These are phyloP conservation scores for Pangasius krempfi DNA, from an alignment of 2,797 vertebrate genomes.

Conservation along the genomic window DNA sequence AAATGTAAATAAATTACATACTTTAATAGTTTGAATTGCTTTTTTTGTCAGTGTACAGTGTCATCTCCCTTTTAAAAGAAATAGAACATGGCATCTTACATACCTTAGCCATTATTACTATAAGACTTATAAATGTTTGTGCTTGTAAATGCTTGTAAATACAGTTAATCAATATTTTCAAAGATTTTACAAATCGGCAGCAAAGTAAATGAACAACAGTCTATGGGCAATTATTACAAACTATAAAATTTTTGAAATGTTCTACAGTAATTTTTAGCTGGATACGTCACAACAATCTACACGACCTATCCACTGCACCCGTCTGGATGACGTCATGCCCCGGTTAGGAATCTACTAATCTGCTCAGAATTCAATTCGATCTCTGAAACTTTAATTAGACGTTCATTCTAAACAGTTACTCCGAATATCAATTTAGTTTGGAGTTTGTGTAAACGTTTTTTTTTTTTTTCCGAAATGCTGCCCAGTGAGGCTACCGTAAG, in stretches of 20 bases:
- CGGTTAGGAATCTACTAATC: background rate
- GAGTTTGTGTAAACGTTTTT: background rate
- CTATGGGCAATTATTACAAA: background rate
- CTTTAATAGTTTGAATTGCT: background rate
- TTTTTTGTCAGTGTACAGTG: background rate
- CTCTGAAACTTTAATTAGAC: background rate
- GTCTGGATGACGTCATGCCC: background rate
- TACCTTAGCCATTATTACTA: background rate
- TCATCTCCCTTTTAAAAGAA: background rate
- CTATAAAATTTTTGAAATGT: too few relatives aligned
- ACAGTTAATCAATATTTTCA: background rate
- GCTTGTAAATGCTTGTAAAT: background rate
- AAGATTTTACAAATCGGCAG: background rate
- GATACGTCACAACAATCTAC: background rate
- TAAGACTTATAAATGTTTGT: background rate
- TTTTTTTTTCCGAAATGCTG: background rate
- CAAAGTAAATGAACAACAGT: background rate
- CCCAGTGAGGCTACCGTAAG: background rate
- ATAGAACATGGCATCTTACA: background rate
- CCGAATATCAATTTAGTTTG: fast-evolving
- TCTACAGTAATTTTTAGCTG: background rate
- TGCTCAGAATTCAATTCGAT: background rate
- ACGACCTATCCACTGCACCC: background rate
- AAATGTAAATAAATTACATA: background rate
- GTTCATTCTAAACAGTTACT: background rate